Conservation (phyloP, 1,140 invertebrate species). For the Linepithema humile region DNA sequence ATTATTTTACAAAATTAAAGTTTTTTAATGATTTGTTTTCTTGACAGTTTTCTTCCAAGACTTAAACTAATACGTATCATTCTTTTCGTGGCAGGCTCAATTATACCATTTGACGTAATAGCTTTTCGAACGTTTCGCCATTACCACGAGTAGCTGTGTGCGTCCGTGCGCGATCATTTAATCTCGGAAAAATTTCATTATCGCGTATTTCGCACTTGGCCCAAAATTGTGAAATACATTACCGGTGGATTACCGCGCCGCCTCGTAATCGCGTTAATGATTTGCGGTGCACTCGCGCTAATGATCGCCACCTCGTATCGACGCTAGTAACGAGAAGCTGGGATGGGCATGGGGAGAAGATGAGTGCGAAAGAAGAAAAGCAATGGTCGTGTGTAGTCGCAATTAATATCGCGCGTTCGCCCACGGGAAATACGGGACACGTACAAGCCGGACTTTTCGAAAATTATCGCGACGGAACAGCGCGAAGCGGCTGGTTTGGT, state of each 20-base stretch:
- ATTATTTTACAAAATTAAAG: no score
- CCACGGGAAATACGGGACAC: conserved; percentile 50
- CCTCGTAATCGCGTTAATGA: conserved; percentile 72
- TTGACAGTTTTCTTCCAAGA: no score
- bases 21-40: no score
- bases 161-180: conserved; percentile 6
- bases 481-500: conserved; percentile 38
- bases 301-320: conserved; percentile 63
- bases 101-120: background rate
- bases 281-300: conserved; percentile 69
- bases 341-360: background rate
- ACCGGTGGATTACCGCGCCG: conserved; percentile 55
- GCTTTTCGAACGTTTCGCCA: background rate
- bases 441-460: conserved; percentile 39
- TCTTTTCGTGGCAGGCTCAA: background rate
- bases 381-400: conserved; percentile 3
- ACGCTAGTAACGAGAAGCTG: background rate
- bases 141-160: background rate
- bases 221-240: conserved; percentile 59
- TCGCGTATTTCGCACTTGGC: conserved; percentile 9
- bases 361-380: background rate
- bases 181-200: conserved; percentile 57
- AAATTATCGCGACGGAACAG: conserved; percentile 36
- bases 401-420: conserved; percentile 55
- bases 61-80: no score